A percentile compares a stretch with the other conserved stretches of the same genome.
Conservation (phyloP, 2,888 invertebrate genomes). For the Archips xylosteana region DNA sequence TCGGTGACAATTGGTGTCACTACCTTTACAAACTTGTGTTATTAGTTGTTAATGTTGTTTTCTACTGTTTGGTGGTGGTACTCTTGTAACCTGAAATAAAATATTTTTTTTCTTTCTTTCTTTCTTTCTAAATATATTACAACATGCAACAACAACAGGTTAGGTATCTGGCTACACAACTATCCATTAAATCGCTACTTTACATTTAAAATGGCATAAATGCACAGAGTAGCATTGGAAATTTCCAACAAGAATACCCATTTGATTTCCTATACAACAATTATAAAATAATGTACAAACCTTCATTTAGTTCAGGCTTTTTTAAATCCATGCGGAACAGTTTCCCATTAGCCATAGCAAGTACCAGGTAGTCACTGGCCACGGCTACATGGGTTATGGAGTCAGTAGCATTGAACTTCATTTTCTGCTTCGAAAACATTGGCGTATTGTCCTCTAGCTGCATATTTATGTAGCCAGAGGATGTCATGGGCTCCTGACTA, state of each 20-base stretch:
- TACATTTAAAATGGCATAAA: not conserved
- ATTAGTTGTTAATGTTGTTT: too few species aligned
- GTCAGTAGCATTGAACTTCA: conserved; percentile 92
- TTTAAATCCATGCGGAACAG: conserved; percentile 93
- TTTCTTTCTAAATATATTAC: too few species aligned
- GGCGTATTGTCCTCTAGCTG: conserved; percentile 90
- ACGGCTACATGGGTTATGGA: conserved; percentile 93
- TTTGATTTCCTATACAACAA: not conserved
- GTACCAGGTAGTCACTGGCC: conserved; percentile 92
- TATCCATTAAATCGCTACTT: too few species aligned
- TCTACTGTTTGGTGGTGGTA: too few species aligned
- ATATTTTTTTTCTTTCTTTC: too few species aligned
- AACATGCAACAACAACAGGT: too few species aligned
- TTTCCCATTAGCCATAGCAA: conserved; percentile 93
- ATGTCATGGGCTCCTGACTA: conserved; percentile 75
- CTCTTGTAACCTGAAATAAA: too few species aligned
- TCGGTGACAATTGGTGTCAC: too few species aligned
- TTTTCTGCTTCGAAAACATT: conserved; percentile 94
- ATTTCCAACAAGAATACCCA: not conserved
- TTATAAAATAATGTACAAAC: conserved; percentile 79
- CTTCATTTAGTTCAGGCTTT: conserved; percentile 91
- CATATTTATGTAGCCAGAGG: conserved; percentile 83
- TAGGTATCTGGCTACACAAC: too few species aligned
- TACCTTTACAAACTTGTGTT: too few species aligned
- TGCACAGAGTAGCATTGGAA: not conserved